Evolutionary conservation across 92 coral and sea anemone species (phyloP).

Genomic region (Phymanthus crucifer): DNA sequence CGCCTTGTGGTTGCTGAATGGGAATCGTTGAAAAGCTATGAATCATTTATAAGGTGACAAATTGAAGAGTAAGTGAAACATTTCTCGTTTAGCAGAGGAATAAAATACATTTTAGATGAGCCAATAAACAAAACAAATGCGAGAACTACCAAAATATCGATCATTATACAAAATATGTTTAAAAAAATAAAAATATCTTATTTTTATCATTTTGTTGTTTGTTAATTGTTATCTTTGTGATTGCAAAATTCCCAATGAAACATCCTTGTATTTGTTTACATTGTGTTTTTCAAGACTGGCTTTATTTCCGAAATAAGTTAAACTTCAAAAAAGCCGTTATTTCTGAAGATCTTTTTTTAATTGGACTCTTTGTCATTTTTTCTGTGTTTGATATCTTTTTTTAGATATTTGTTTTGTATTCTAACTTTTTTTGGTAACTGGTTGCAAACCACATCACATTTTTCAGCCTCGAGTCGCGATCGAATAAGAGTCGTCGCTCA

Average conservation of each 20-base stretch:
- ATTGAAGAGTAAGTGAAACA: neutral
- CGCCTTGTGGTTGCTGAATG: constrained; percentile 27
- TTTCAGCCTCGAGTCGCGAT: neutral
- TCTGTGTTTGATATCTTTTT: neutral
- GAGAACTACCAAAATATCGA: neutral
- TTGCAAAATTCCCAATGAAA: no score
- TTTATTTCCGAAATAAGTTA: no score
- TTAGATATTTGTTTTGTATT: neutral
- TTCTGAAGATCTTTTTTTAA: neutral
- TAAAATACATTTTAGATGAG: neutral
- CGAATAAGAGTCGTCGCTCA: neutral
- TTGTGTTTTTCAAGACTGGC: no score
- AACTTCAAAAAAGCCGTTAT: no score
- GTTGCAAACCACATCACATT: constrained; percentile 3
- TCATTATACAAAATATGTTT: neutral
- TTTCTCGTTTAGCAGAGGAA: neutral
- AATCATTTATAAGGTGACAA: constrained; percentile 2
- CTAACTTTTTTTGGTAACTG: neutral
- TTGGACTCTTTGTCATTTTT: neutral
- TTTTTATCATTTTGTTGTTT: no score
- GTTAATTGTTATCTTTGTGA: no score
- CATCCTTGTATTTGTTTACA: no score
- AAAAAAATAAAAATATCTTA: neutral
- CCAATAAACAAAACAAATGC: neutral
- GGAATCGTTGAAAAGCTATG: neutral